Base-by-base conservation (phyloP, 1,140 invertebrate species). In the Atta colombica region DNA sequence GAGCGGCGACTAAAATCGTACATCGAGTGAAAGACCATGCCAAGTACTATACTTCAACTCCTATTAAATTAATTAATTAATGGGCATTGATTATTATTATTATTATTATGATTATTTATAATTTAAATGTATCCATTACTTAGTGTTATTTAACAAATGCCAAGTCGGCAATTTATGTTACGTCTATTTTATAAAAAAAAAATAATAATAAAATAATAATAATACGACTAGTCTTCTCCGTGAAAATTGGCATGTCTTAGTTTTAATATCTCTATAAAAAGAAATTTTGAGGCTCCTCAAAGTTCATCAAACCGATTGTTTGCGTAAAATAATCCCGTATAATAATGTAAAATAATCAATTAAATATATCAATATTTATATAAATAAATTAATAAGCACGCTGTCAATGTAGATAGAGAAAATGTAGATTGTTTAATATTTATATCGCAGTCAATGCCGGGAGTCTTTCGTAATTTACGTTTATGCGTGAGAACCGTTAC, bases 401-500 rank as follows among this genome's bases (percentile, higher is more conserved):
- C 2, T 21, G 49, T 39, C 31, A 7, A 72, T 31, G 39, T 3
- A 53, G 25, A 49, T 10, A 80, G n/a, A 10, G 18, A 28, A 72
- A 55, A 55, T 14, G 12, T 25, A 74, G 18, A 74, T 51, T n/a
- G 39, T 2, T 74, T 16, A 14, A 45, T 31, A 10, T 10, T 68
- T 21, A 71, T 63, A 39, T 80, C 39, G 58, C 69, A 39, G 39
- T 63, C 39, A 51, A 61, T 61, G 80, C 80, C 69, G 21, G 16
- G 69, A 87, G 75, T 71, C 87, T 63, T 89, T 80, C 60, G 51
- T 60, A 89, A 90, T 89, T 90, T 87, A 89, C 18, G 80, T 75
- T 85, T 69, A 69, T 49, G 61, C 31, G n/a, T 31, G 16, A 39
- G 69, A 90, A 90, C 86, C 89, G 89, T 90, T 90, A 90, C 8